Conservation (phyloP, 2,888 invertebrate species). For the Oscheius sp. region DNA sequence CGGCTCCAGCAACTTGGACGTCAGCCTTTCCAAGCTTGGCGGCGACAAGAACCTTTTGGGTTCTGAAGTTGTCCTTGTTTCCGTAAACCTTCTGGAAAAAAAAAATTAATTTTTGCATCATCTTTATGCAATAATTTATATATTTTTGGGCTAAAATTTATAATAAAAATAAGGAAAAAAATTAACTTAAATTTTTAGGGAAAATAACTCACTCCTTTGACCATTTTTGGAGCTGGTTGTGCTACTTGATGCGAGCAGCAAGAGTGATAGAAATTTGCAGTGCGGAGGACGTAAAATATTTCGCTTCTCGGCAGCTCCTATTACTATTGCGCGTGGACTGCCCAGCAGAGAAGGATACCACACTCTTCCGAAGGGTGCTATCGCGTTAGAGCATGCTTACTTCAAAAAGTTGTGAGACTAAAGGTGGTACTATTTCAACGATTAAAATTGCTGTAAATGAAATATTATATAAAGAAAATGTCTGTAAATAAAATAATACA, state of each 20-base stretch:
- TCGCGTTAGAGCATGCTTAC: not conserved
- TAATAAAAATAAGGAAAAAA: not conserved
- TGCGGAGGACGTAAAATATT: not conserved
- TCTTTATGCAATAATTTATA: not conserved
- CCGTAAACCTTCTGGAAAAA: slow-evolving; percentile 89
- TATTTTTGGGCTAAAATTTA: not conserved
- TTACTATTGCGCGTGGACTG: not conserved
- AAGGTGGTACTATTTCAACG: too few species aligned
- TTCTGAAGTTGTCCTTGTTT: slow-evolving; percentile 96
- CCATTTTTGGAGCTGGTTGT: slow-evolving; percentile 23
- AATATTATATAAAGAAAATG: too few species aligned
- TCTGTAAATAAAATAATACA: too few species aligned
- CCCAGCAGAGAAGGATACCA: slow-evolving; percentile 4
- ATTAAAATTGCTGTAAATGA: too few species aligned
- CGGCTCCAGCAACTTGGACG: slow-evolving; percentile 70
- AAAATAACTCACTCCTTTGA: slow-evolving; percentile 28
- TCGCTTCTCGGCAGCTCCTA: slow-evolving; percentile 17
- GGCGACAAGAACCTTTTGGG: slow-evolving; percentile 95
- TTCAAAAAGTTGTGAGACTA: too few species aligned
- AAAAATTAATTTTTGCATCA: not conserved
- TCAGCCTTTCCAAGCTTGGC: slow-evolving; percentile 90
- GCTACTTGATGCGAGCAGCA: slow-evolving; percentile 8
- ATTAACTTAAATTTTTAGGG: not conserved
- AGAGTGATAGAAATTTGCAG: not conserved
- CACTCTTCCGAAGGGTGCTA: not conserved